phyloP scores from a whole-genome alignment of 2,113 vertebrate genomes.

The Catharus bicknelli region DNA sequence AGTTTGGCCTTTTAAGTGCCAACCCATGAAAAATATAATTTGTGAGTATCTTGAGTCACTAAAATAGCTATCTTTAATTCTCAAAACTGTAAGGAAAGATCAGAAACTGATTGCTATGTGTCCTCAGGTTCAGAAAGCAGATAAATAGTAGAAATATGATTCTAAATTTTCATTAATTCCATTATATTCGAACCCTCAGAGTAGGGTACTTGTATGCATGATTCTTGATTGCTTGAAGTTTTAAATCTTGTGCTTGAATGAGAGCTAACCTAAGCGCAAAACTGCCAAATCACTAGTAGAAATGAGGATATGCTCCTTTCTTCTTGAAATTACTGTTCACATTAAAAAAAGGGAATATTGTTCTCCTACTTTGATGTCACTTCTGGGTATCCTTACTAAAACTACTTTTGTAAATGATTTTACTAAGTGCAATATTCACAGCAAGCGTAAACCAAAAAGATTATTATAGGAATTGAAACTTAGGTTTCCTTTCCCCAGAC shows the following conservation, averaged over 20 bases:
- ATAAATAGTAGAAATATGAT: neutral
- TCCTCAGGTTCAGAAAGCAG: neutral
- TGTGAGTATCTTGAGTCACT: neutral
- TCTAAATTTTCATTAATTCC: neutral
- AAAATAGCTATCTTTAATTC: neutral
- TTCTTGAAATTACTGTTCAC: neutral
- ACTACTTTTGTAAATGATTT: neutral
- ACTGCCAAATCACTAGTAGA: neutral
- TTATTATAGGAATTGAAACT: neutral
- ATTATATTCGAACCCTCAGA: neutral
- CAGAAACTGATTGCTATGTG: neutral
- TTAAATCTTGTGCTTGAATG: neutral
- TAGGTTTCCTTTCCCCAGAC: neutral
- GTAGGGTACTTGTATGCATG: rapidly evolving
- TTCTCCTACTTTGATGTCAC: neutral
- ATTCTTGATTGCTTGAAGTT: neutral
- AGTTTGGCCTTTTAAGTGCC: neutral
- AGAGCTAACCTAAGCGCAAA: neutral
- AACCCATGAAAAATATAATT: neutral
- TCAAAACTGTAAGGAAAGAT: neutral
- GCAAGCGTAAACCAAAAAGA: neutral
- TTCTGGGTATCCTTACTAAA: neutral
- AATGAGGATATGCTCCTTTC: neutral
- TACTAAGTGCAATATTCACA: neutral
- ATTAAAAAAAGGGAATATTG: neutral